Percentiles rank a stretch among this genome's conserved stretches.
Evolutionary conservation across 2,797 vertebrate species (phyloP).

Genomic region (Anguilla pacifica): DNA sequence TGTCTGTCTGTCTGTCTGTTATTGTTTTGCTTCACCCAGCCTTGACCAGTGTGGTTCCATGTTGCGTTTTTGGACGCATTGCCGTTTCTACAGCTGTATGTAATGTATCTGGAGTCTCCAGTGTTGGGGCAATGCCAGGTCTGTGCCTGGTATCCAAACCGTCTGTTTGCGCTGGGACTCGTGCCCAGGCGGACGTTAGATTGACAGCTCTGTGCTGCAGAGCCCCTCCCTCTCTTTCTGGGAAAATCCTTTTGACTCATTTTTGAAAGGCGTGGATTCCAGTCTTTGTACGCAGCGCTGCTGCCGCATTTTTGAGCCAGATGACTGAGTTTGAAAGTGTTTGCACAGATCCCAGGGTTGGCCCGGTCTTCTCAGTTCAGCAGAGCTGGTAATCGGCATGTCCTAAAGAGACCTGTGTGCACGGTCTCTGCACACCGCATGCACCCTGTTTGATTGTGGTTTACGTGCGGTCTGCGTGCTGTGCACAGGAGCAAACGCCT

Average conservation of each 20-base stretch:
- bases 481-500: background rate
- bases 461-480: background rate
- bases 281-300: background rate
- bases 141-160: background rate
- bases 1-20: background rate
- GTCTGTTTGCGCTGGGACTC: background rate
- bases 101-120: background rate
- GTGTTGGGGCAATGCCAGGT: background rate
- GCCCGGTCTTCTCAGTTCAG: background rate
- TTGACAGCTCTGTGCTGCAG: too few relatives aligned
- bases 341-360: background rate
- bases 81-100: background rate
- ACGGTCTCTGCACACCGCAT: background rate
- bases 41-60: background rate
- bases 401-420: background rate
- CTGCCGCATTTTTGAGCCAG: background rate
- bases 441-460: background rate
- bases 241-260: too few relatives aligned
- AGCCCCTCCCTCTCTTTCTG: too few relatives aligned
- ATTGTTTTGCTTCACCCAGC: background rate
- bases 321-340: background rate
- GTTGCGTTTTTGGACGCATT: background rate
- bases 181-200: background rate
- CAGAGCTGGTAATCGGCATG: background rate
- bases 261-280: too few relatives aligned